Conservation (phyloP, 2,797 vertebrate genomes). For the Myotis vivesi region DNA sequence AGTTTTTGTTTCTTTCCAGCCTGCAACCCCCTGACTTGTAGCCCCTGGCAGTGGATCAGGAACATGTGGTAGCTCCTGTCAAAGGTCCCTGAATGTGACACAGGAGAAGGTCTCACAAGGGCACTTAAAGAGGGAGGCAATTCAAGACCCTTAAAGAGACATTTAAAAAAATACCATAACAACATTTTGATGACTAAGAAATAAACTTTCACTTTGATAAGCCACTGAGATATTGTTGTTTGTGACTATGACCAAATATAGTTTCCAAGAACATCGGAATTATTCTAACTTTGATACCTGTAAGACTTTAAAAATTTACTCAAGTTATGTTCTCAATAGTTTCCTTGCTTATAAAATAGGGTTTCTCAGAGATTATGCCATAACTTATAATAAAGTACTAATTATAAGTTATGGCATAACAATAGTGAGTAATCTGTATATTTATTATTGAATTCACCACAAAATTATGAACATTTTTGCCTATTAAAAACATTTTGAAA, state of each 20-base stretch:
- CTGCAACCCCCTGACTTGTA: not conserved
- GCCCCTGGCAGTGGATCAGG: not conserved
- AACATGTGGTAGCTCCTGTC: not conserved
- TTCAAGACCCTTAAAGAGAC: not conserved
- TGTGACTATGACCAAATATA: not conserved
- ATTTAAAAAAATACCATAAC: not conserved
- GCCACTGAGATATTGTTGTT: not conserved
- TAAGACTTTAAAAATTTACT: not conserved
- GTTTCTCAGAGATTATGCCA: not conserved
- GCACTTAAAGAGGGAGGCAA: not conserved
- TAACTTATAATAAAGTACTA: not conserved
- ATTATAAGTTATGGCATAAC: not conserved
- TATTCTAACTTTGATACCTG: not conserved
- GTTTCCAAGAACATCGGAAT: not conserved
- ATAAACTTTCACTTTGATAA: not conserved
- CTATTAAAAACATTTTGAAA: not conserved
- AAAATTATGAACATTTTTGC: not conserved
- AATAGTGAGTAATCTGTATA: not conserved
- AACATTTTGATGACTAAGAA: not conserved
- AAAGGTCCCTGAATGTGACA: not conserved
- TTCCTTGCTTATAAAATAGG: not conserved
- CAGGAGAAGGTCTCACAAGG: not conserved
- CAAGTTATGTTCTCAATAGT: not conserved
- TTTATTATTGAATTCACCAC: not conserved
- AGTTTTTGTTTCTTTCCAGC: not conserved